Evolutionary conservation across 2,797 vertebrate genomes (phyloP), one percentile per base, ranked within the genome.

Genomic region (Sitta carolinensis): DNA sequence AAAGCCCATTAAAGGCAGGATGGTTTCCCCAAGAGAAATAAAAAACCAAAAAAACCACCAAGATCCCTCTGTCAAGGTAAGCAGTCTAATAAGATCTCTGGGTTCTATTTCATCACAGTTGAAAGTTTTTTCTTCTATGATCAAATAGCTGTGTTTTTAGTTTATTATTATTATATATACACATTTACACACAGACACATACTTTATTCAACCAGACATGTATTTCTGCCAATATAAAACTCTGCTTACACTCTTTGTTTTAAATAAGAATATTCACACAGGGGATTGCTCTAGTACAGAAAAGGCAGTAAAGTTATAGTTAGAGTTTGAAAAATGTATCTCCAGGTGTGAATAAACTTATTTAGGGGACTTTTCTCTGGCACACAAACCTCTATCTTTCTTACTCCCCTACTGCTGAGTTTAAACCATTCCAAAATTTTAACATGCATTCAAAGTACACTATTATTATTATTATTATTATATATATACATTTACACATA

Each of bases 231-330:
- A 67, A 64, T 34, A 81, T 15, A 84, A 74, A 80, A 43, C 1
- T 20, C 32, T 70, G 57, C 73, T 84, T 78, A 48, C 22, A 32
- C 16, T 66, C 26, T 47, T n/a, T 70, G 64, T 40, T 84, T 81
- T 66, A 87, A 94, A 69, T 52, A 78, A 81, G 64, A 86, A 69
- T 79, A 88, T 54, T 63, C 89, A 81, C 79, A 52, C 1, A 12
- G 45, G 66, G 26, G 58, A 78, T 73, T 78, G 61, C 43, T 72
- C 47, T 42, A 85, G 61, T 22, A 58, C 16, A 89, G 69, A 62
- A 91, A 78, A 84, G 16, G 69, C 58, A 95, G 59, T 93, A 95
- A 94, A 97, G 84, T 92, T 78, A 66, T 15, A 64, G 76, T 68
- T 83, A 68, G 36, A 94, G 48, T 50, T 10, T 23, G 55, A 55